These are phyloP conservation scores for Cyclopterus lumpus DNA, from an alignment of 2,797 vertebrate genomes.

Conservation along the genomic window DNA sequence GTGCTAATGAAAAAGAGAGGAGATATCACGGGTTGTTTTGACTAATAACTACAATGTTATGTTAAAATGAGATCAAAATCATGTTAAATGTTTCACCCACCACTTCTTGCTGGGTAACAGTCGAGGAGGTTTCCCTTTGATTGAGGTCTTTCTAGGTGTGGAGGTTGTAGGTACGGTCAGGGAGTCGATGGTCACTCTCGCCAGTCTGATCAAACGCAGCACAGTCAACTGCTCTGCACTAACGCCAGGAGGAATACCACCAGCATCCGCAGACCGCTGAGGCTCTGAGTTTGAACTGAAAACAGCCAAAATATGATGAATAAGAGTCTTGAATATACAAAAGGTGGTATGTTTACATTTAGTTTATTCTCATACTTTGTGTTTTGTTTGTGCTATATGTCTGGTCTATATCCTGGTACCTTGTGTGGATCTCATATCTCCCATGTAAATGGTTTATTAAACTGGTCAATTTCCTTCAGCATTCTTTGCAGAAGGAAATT, in stretches of 20 bases:
- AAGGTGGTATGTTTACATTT: not conserved
- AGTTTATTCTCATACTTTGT: not conserved
- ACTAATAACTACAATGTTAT: not conserved
- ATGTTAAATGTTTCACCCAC: conserved; percentile 70
- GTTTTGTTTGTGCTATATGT: not conserved
- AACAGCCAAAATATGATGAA: conserved; percentile 12
- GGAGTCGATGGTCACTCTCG: conserved; percentile 86
- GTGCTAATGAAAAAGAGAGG: conserved; percentile 78
- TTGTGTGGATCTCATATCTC: not conserved
- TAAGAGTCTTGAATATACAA: not conserved
- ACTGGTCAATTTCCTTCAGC: not conserved
- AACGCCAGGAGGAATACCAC: conserved; percentile 54
- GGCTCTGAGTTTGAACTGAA: conserved; percentile 58
- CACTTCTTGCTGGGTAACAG: conserved; percentile 82
- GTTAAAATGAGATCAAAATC: not conserved
- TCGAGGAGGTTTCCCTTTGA: conserved; percentile 84
- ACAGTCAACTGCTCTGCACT: conserved; percentile 81
- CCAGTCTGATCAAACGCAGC: conserved; percentile 83
- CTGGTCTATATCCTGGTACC: not conserved
- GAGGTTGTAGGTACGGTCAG: conserved; percentile 77
- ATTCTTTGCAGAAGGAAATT: not conserved
- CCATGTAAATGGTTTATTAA: not conserved
- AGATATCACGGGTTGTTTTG: not conserved
- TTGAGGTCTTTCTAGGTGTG: conserved; percentile 72
- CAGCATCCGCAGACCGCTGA: conserved; percentile 21